Conservation (phyloP, 1,140 invertebrate genomes). For the Micrasema minimum region DNA sequence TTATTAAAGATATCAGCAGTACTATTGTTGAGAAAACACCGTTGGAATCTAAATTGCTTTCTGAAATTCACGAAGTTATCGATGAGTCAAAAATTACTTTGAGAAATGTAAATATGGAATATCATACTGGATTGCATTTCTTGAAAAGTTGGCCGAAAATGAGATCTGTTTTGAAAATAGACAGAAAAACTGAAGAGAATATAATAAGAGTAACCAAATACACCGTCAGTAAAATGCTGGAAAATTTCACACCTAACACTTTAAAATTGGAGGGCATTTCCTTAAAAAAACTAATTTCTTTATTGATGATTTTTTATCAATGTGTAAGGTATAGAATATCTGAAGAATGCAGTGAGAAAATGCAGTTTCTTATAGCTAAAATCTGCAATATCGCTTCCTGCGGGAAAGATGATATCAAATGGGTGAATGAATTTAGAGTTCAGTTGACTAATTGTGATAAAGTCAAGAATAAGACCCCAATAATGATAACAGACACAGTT, state of each 20-base stretch:
- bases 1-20: neutral
- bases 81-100: neutral
- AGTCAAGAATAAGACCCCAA: neutral
- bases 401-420: neutral
- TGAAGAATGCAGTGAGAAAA: neutral
- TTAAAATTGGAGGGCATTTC: neutral
- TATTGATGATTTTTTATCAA: neutral
- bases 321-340: neutral
- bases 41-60: neutral
- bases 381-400: neutral
- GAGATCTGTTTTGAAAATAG: too few relatives aligned
- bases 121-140: too few relatives aligned
- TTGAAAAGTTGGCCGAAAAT: too few relatives aligned
- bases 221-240: neutral
- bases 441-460: neutral
- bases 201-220: too few relatives aligned
- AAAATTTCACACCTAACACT: neutral
- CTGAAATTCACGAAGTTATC: neutral
- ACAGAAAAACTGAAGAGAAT: too few relatives aligned
- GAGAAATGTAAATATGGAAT: neutral
- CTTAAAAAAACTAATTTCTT: neutral
- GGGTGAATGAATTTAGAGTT: neutral
- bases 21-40: neutral
- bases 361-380: neutral
- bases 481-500: neutral